Evolutionary conservation across 1,140 invertebrate species (phyloP).

Genomic region (Diorhabda sublineata): DNA sequence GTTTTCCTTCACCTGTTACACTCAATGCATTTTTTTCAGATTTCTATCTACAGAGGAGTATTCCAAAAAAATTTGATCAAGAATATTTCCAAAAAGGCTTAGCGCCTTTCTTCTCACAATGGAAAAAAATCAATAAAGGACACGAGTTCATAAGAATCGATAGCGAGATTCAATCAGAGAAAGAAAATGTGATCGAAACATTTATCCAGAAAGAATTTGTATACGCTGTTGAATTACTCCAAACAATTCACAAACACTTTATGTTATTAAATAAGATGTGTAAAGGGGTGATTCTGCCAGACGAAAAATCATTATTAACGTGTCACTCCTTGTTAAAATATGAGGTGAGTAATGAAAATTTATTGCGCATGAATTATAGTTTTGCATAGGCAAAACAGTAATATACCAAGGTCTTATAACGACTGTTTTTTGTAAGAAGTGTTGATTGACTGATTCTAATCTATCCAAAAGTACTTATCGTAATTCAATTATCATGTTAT

Average conservation of each 20-base stretch:
- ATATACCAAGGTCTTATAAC: too few relatives aligned
- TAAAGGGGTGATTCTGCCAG: slow-evolving; percentile 54
- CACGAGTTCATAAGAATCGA: slow-evolving; percentile 46
- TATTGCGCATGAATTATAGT: too few relatives aligned
- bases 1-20: slow-evolving; percentile 12
- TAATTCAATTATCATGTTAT: too few relatives aligned
- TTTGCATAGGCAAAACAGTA: too few relatives aligned
- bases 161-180: slow-evolving; percentile 39
- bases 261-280: slow-evolving; percentile 60
- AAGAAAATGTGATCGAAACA: slow-evolving; percentile 49
- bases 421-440: too few relatives aligned
- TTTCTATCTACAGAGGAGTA: slow-evolving; percentile 31
- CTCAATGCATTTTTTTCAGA: slow-evolving; percentile 33
- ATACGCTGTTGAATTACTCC: slow-evolving; percentile 50
- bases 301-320: slow-evolving; percentile 51
- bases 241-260: slow-evolving; percentile 56
- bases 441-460: too few relatives aligned
- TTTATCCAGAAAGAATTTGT: slow-evolving; percentile 57
- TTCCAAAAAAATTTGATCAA: slow-evolving; percentile 43
- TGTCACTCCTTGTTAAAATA: slow-evolving; percentile 56
- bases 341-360: slow-evolving; percentile 47
- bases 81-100: slow-evolving; percentile 58
- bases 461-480: too few relatives aligned
- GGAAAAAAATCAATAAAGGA: slow-evolving; percentile 67
- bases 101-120: slow-evolving; percentile 64